Conservation (phyloP, 2,797 vertebrate genomes). For the Pangasius mekongensis region DNA sequence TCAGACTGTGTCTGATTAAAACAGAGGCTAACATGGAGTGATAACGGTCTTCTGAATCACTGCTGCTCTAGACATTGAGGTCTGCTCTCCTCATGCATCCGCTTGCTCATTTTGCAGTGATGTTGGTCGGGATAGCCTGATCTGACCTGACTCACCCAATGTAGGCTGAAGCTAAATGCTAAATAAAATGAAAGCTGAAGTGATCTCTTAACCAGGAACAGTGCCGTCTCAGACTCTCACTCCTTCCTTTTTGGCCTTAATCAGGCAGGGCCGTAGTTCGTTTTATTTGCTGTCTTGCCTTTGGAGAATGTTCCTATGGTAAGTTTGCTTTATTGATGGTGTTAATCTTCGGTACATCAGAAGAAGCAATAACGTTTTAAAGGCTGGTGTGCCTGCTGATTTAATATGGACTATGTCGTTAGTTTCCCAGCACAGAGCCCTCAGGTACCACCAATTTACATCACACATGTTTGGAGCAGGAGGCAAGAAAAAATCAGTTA, state of each 20-base stretch:
- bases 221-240: constrained; percentile 11
- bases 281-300: constrained; percentile 15
- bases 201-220: constrained; percentile 21
- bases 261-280: neutral
- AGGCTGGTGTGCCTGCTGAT: constrained; percentile 30
- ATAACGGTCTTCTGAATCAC: constrained; percentile 36
- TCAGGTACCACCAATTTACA: constrained; percentile 24
- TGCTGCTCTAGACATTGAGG: constrained; percentile 38
- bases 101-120: neutral
- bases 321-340: constrained; percentile 25
- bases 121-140: constrained; percentile 2
- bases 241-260: constrained; percentile 11
- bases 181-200: constrained; percentile 18
- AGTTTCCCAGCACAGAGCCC: constrained; percentile 18
- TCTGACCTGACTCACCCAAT: constrained; percentile 15
- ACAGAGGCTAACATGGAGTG: neutral
- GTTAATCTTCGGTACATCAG: constrained; percentile 34
- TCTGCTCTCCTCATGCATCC: constrained; percentile 41
- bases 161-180: constrained; percentile 22
- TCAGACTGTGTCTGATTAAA: neutral
- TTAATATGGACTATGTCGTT: neutral
- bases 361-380: constrained; percentile 40
- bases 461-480: constrained; percentile 28
- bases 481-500: constrained; percentile 17
- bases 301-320: constrained; percentile 24